Percentiles rank a stretch among this genome's conserved stretches.
Evolutionary conservation across 2,888 invertebrate genomes (phyloP).

Genomic region (Aricia artaxerxes): DNA sequence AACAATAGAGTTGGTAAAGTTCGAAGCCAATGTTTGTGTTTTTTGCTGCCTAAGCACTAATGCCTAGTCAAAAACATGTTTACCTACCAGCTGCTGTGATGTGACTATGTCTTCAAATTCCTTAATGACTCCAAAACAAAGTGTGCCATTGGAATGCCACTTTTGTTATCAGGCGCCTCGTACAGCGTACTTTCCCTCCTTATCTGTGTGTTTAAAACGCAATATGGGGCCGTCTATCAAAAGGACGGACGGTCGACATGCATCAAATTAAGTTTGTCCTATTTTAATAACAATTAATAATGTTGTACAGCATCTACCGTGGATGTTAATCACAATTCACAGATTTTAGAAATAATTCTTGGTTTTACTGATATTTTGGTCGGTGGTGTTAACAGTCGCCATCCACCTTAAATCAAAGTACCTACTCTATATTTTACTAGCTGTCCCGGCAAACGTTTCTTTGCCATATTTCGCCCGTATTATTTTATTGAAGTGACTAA

Average conservation of each 20-base stretch:
- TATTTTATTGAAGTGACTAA: too few relatives aligned
- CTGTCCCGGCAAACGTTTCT: too few relatives aligned
- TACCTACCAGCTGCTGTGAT: background rate
- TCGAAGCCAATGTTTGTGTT: too few relatives aligned
- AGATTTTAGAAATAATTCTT: too few relatives aligned
- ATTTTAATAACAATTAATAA: background rate
- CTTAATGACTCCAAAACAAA: slow-evolving; percentile 26
- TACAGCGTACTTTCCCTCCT: background rate
- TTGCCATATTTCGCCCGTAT: too few relatives aligned
- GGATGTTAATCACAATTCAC: too few relatives aligned
- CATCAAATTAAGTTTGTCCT: background rate
- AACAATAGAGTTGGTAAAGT: too few relatives aligned
- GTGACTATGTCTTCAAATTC: background rate
- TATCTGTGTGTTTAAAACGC: slow-evolving; percentile 15
- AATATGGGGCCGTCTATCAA: slow-evolving; percentile 7
- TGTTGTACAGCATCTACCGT: too few relatives aligned
- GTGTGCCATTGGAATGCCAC: background rate
- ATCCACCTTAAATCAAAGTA: too few relatives aligned
- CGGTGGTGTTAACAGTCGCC: too few relatives aligned
- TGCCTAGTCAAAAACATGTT: background rate
- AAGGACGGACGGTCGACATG: background rate
- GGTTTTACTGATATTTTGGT: too few relatives aligned
- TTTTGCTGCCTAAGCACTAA: background rate
- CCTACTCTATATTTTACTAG: too few relatives aligned
- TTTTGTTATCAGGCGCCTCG: slow-evolving; percentile 32